Conservation (phyloP, 2,888 invertebrate genomes). For the Julus scandinavius region DNA sequence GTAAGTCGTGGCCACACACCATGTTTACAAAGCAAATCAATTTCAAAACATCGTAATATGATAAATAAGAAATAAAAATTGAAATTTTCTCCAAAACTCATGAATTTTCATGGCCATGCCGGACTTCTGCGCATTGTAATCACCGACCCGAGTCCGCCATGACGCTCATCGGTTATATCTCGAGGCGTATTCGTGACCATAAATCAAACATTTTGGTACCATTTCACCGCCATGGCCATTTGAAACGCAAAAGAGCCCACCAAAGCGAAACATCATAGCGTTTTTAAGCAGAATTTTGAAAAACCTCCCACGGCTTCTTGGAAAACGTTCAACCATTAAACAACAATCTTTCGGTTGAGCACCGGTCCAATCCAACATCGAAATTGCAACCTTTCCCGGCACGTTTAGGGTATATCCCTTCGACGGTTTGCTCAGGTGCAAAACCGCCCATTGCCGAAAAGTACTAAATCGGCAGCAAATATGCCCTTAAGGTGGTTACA, state of each 20-base stretch:
- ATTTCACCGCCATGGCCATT: neutral
- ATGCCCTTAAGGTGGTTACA: neutral
- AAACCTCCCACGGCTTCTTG: neutral
- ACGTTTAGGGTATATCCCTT: neutral
- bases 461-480: constrained; percentile 4
- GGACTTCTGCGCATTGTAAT: neutral
- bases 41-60: neutral
- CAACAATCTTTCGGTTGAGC: neutral
- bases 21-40: neutral
- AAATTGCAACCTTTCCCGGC: neutral
- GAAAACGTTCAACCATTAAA: neutral
- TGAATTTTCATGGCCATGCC: neutral
- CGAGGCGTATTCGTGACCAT: neutral
- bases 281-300: neutral
- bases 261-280: neutral
- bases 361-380: constrained; percentile 29
- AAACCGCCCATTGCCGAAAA: neutral
- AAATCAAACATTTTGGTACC: neutral
- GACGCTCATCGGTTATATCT: neutral
- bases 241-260: neutral
- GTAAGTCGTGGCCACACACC: constrained; percentile 27
- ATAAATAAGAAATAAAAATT: neutral
- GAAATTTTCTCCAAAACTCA: constrained; percentile 22
- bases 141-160: constrained; percentile 11
- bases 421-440: constrained; percentile 8